phyloP scores from a whole-genome alignment of 2,113 vertebrate genomes.

The Gopherus evgoodei region DNA sequence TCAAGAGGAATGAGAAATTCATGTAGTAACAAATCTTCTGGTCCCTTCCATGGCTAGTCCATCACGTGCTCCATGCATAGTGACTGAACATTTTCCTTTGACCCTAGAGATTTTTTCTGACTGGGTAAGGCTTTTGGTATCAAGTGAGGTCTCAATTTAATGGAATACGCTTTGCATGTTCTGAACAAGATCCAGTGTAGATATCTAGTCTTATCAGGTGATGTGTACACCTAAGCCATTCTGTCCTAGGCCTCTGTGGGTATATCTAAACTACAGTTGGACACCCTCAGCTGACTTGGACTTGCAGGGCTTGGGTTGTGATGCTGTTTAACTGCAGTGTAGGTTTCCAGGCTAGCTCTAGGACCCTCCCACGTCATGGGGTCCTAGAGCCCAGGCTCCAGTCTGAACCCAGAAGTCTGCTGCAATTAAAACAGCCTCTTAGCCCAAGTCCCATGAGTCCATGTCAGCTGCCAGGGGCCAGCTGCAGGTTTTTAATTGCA shows the following conservation, averaged over 20 bases:
- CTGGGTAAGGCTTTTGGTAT: too few relatives aligned
- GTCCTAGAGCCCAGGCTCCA: too few relatives aligned
- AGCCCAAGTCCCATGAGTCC: too few relatives aligned
- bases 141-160: too few relatives aligned
- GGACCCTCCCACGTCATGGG: neutral
- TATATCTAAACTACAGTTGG: neutral
- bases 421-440: too few relatives aligned
- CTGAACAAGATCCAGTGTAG: neutral
- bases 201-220: neutral
- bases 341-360: neutral
- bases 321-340: neutral
- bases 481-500: neutral
- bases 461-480: neutral
- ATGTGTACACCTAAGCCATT: neutral
- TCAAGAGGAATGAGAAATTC: neutral
- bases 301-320: neutral
- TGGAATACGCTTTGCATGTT: too few relatives aligned
- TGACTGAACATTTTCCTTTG: neutral
- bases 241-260: neutral
- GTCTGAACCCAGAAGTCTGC: too few relatives aligned
- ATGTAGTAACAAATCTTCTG: neutral
- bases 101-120: neutral
- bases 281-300: neutral
- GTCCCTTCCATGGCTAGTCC: too few relatives aligned
- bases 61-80: too few relatives aligned